phyloP scores from a whole-genome alignment of 2,888 invertebrate species.

The Dolomedes plantarius region DNA sequence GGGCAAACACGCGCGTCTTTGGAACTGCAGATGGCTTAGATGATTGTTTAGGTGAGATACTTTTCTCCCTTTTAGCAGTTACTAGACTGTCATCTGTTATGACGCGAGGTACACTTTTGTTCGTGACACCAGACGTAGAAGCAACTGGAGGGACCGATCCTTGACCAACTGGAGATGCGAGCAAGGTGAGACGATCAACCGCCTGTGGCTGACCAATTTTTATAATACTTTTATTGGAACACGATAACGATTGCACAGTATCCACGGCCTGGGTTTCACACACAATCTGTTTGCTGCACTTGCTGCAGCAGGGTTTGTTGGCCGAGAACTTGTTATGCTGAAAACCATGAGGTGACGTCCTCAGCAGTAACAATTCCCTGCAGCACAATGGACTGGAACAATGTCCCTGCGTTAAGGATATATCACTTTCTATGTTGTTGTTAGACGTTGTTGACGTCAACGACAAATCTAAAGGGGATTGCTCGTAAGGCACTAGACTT shows the following conservation, averaged over 20 bases:
- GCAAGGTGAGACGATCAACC: conserved; percentile 16
- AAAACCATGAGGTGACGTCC: conserved; percentile 27
- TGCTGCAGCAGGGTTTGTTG: conserved; percentile 29
- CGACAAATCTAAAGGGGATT: conserved; percentile 54
- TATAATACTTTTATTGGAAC: background rate
- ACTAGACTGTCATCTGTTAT: conserved; percentile 19
- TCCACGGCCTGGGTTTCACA: conserved; percentile 6
- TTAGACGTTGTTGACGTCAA: conserved; percentile 39
- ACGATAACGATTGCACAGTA: background rate
- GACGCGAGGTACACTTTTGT: conserved; percentile 17
- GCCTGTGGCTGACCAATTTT: conserved; percentile 6
- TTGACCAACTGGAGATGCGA: conserved; percentile 15
- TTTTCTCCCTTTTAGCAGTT: conserved; percentile 43
- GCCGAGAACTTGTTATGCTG: background rate
- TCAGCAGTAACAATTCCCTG: conserved; percentile 46
- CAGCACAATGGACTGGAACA: conserved; percentile 47
- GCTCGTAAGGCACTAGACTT: conserved; percentile 61
- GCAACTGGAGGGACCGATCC: conserved; percentile 41
- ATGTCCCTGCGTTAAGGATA: conserved; percentile 24
- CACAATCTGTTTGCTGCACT: background rate
- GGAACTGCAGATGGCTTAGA: background rate
- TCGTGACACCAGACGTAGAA: conserved; percentile 23
- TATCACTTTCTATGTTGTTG: conserved; percentile 28
- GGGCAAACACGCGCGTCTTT: conserved; percentile 41
- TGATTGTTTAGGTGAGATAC: conserved; percentile 34